A percentile compares a stretch with the other conserved stretches of the same genome.
Conservation (phyloP, 53 echinoderm and acorn worm genomes). For the Arbacia lixula region DNA sequence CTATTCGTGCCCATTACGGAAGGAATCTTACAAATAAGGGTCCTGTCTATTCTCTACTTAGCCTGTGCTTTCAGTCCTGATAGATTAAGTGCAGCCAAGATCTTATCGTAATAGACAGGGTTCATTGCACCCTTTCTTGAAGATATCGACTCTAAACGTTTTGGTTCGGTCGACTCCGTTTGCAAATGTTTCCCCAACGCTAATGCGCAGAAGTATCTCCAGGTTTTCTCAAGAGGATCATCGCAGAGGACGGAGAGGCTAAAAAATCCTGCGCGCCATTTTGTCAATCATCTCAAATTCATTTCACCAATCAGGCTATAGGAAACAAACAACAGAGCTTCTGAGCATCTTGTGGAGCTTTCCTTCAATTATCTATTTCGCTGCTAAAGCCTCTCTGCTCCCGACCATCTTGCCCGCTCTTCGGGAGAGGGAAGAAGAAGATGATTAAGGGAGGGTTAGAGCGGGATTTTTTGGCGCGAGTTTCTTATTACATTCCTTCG, state of each 20-base stretch:
- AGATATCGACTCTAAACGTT: background rate
- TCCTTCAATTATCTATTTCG: slow-evolving; percentile 32
- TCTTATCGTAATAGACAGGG: slow-evolving; percentile 36
- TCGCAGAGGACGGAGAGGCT: background rate
- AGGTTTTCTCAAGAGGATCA: background rate
- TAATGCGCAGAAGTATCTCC: slow-evolving; percentile 30
- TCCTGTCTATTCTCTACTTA: slow-evolving; percentile 36
- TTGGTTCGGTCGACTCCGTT: slow-evolving; percentile 3
- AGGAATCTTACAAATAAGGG: slow-evolving; percentile 7
- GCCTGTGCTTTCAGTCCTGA: slow-evolving; percentile 37
- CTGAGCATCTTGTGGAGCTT: background rate
- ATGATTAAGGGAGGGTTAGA: slow-evolving; percentile 25
- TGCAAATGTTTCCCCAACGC: slow-evolving; percentile 39
- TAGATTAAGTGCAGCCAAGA: slow-evolving; percentile 48
- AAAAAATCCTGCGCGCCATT: slow-evolving; percentile 13
- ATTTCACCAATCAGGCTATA: slow-evolving; percentile 11
- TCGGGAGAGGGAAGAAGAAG: slow-evolving; percentile 7
- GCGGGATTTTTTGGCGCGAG: slow-evolving; percentile 20
- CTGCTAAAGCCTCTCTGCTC: slow-evolving; percentile 25
- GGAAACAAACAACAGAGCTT: background rate
- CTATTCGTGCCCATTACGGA: slow-evolving; percentile 11
- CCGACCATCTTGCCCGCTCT: too few relatives aligned
- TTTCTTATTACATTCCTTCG: slow-evolving; percentile 37
- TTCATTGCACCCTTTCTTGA: slow-evolving; percentile 27
- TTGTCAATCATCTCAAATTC: slow-evolving; percentile 31